Evolutionary conservation across 1,140 invertebrate genomes (phyloP), one percentile per base, ranked within the genome.

Genomic region (Conus betulinus): DNA sequence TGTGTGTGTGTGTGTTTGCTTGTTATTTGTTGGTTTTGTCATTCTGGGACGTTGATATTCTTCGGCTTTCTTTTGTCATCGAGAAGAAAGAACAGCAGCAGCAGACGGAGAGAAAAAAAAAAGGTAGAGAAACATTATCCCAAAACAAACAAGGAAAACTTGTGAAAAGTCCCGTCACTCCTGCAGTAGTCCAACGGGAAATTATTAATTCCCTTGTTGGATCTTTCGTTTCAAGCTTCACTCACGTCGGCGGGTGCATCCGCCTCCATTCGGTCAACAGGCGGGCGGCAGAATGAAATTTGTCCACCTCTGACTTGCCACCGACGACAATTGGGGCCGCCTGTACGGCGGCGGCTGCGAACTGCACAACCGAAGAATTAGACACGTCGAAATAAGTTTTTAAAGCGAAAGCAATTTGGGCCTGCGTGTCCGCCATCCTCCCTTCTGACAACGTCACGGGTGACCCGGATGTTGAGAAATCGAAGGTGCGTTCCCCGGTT

Each of bases 381-480:
- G 67, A n/a, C 67, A 71, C 67, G 67, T 71, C 67, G 0, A 71
- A 71, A 71, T 71, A 71, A 71, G 67, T 71, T 71, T 71, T 71
- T 71, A 71, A 63, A 71, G 67, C 67, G 67, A 71, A 71, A 71
- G 67, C 23, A 71, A 71, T 71, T 71, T 71, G 67, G 67, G 20
- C 57, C 15, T 15, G 3, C 23, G 6, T 20, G 67, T 13, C 8
- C 23, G 67, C 67, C 67, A 60, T 60, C 4, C 4, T 60, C 57
- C 57, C 57, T 15, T 60, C 57, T 11, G 8, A 15, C 67, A 71
- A 6, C 67, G 20, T 23, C 20, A 7, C 17, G 17, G 67, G 17
- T 71, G 67, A 71, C 67, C 67, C 67, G 67, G 67, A 71, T 71
- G 67, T 71, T 20, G 67, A 23, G 67, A 71, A 71, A 71, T 71